A percentile compares a stretch with the other conserved stretches of the same genome.
These are phyloP conservation scores for Lepisosteus oculatus DNA, from an alignment of 2,113 vertebrate genomes.

Conservation along the genomic window DNA sequence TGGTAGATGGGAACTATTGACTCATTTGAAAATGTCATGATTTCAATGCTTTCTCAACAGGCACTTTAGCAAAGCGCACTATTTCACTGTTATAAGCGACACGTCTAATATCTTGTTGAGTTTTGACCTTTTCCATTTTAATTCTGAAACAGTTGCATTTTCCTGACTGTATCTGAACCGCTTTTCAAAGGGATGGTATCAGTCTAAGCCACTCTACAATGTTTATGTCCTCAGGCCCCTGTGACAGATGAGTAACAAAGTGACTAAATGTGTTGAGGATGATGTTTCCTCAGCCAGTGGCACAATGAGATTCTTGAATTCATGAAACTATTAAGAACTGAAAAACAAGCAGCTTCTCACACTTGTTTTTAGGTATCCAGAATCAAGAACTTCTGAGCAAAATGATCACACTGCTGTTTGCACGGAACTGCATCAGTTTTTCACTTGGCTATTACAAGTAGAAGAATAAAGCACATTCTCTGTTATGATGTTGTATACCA, in stretches of 20 bases:
- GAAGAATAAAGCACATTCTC: no score
- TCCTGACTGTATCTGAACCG: constrained; percentile 58
- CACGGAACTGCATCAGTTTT: no score
- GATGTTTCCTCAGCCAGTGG: no score
- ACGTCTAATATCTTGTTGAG: constrained; percentile 57
- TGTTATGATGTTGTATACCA: no score
- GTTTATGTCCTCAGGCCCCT: constrained; percentile 40
- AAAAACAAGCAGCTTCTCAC: no score
- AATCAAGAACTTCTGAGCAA: no score
- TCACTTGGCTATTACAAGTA: no score
- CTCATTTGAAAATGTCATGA: constrained; percentile 68
- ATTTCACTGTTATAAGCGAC: constrained; percentile 36
- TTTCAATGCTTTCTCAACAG: constrained; percentile 60
- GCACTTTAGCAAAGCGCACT: constrained; percentile 55
- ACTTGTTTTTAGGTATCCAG: no score
- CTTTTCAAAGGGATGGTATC: constrained; percentile 57
- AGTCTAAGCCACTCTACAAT: constrained; percentile 60
- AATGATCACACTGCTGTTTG: no score
- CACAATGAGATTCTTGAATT: no score
- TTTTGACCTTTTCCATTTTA: constrained; percentile 59
- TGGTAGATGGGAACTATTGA: constrained; percentile 50
- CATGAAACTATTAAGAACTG: no score
- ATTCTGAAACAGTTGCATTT: constrained; percentile 23
- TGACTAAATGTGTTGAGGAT: no score
- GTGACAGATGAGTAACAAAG: constrained; percentile 28